Evolutionary conservation across 2,113 vertebrate genomes (phyloP), one percentile per base, ranked within the genome.

Genomic region (Crocuta crocuta): DNA sequence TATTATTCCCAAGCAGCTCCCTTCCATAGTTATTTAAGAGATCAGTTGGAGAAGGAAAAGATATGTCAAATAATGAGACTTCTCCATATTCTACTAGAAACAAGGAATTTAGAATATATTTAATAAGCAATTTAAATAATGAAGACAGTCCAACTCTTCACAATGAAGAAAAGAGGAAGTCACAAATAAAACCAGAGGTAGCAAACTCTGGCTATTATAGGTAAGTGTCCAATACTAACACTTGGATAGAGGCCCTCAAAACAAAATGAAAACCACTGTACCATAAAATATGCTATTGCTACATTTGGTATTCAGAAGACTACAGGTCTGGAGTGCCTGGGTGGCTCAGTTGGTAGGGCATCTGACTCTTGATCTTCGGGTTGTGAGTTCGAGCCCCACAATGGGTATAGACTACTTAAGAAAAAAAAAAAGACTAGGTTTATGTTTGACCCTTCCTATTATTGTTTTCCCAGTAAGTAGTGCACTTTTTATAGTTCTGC

Each of bases 91-190:
- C 28, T 65, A 50, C 48, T 23, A 88, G 35, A 79, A 95, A 89
- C 55, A 90, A 94, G 70, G 45, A 86, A 3, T 50, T 93, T 65
- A 68, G 53, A 55, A 58, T 88, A 79, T n/a, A 91, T 63, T 95
- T 74, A 74, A 87, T 81, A 88, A 97, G 35, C 35, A 33, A 71
- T 83, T 16, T 50, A 80, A 87, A 68, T 4, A 90, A 39, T 71
- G 94, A 61, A 71, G 68, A 55, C 74, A 8, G 35, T 50, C 7
- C 43, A 53, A 39, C 61, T 97, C 50, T 55, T 84, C 85, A 90
- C 24, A 55, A 88, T 53, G 39, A 96, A 89, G 43, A 86, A 76
- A 31, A 39, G 1, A 50, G 86, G 93, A 84, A 89, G 95, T 35
- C n/a, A 92, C 1, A 94, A n/a, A 23, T 43, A 87, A 93, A 87